A percentile compares a stretch with the other conserved stretches of the same genome.
Evolutionary conservation across 2,797 vertebrate genomes (phyloP).

Genomic region (Nyctibius grandis): DNA sequence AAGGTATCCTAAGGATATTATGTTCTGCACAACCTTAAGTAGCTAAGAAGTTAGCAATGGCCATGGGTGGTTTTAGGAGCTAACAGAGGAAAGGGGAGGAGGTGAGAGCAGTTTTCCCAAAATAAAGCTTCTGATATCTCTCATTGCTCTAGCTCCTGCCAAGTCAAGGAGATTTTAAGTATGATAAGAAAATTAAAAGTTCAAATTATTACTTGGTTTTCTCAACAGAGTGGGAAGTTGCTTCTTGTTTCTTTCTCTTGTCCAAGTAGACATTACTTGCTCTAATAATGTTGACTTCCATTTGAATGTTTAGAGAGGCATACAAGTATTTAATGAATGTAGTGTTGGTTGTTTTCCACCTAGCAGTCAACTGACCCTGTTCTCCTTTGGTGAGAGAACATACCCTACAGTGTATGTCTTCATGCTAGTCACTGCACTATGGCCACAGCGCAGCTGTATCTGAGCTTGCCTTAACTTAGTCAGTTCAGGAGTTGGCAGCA

Average conservation of each 20-base stretch:
- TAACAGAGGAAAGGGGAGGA: background rate
- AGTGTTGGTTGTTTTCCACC: background rate
- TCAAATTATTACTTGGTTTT: background rate
- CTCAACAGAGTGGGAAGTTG: background rate
- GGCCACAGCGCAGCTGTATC: background rate
- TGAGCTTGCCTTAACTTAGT: background rate
- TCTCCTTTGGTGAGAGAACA: background rate
- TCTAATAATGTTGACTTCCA: background rate
- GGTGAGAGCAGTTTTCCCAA: background rate
- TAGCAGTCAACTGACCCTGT: background rate
- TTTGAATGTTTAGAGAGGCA: background rate
- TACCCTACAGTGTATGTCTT: background rate
- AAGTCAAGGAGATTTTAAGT: background rate
- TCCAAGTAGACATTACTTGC: background rate
- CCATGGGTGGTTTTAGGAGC: background rate
- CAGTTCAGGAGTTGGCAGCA: background rate
- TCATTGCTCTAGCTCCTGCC: background rate
- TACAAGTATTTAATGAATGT: background rate
- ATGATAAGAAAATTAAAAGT: background rate
- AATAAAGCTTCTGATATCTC: background rate
- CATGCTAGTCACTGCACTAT: background rate
- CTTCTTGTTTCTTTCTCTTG: background rate
- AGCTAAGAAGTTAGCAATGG: background rate
- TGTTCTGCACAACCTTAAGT: background rate
- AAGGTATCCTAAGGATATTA: background rate